Base-by-base conservation (phyloP, 2,797 vertebrate species). In the Otolemur crassicaudatus region DNA sequence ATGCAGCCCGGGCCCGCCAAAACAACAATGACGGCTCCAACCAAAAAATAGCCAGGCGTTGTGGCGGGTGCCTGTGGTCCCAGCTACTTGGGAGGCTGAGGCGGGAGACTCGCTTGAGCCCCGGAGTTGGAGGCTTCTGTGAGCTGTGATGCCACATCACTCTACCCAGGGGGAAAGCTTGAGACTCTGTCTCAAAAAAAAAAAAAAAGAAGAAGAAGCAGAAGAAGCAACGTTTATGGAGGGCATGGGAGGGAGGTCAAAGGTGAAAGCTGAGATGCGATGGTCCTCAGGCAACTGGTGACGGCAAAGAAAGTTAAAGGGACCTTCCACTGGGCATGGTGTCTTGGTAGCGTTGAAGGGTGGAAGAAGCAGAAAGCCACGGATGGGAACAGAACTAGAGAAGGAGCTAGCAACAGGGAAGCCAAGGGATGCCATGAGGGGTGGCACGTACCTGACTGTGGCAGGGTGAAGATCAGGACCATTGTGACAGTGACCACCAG, bases 391-490 rank as follows among this genome's bases (percentile, higher is more conserved):
- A 40, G 49, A 34, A 12, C 25, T 14, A 25, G 49, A 43, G 6
- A 37, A 91, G 70, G 19, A 40, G 4, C 0, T 34, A 69, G 40
- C 4, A 11, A 49, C 2, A 5, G 16, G 27, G 53, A 65, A 61
- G 70, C 80, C 23, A 49, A 0, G 25, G 14, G 25, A 11, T 12
- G 43, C 63, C 14, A 2, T 0, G 14, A 6, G 10, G 49, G 29
- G 8, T 7, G 25, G 40, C 6, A 61, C 96, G 29, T 97, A 98
- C 97, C 97, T 87, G 96, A n/a, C 22, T 3, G 14, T 29, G 12
- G 29, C 58, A 90, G 56, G 0, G 25, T 76, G 65, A 97, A 43
- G 67, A 1, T 20, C 75, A 95, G 34, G 60, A 86, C 7, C 14
- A 90, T 3, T 0, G 31, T 34, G 0, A 87, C 5, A n/a, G 4